Conservation (phyloP, 2,797 vertebrate species). For the Premnoplex brunnescens region DNA sequence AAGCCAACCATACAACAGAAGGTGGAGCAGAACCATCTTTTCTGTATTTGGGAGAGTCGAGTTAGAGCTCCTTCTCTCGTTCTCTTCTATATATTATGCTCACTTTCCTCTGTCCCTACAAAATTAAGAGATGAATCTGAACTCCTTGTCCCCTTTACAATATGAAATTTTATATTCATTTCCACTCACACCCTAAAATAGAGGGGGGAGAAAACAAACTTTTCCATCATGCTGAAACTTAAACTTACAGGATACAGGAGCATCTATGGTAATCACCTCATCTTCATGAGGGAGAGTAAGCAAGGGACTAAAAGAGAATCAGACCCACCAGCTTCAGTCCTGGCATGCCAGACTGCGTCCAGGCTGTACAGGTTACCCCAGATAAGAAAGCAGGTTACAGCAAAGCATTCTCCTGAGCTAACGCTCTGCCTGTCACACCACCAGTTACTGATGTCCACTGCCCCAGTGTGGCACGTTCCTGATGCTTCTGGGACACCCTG, state of each 20-base stretch:
- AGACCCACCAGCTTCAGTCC: neutral
- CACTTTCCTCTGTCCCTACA: neutral
- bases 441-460: neutral
- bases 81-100: neutral
- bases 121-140: neutral
- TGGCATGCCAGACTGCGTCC: neutral
- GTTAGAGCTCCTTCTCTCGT: neutral
- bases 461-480: neutral
- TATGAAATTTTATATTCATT: neutral
- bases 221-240: rapidly evolving
- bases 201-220: neutral
- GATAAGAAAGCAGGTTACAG: neutral
- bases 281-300: neutral
- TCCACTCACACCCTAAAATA: neutral
- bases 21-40: neutral
- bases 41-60: neutral
- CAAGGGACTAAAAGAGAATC: neutral
- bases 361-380: neutral
- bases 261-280: neutral
- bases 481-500: neutral
- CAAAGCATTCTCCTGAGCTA: neutral
- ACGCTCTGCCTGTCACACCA: neutral
- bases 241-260: neutral
- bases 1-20: neutral
- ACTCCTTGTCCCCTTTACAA: neutral